phyloP scores from a whole-genome alignment of 2,888 invertebrate genomes.

The Nemurella pictetii region DNA sequence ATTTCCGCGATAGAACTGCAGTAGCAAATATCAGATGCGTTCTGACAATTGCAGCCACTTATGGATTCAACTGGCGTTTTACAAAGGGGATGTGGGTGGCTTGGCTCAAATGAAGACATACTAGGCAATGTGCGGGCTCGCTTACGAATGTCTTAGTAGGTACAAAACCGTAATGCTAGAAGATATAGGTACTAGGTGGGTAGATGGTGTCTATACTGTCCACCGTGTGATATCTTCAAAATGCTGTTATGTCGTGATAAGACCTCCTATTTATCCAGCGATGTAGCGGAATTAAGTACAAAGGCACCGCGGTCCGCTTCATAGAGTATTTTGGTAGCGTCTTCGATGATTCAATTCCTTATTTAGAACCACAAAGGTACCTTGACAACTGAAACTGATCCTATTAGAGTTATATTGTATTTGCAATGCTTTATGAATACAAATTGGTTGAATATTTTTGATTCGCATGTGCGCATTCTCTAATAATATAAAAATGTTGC shows the following conservation, averaged over 20 bases:
- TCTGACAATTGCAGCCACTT: background rate
- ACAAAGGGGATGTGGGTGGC: background rate
- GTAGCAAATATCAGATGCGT: background rate
- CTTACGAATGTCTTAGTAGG: background rate
- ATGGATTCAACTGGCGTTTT: background rate
- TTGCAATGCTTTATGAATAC: background rate
- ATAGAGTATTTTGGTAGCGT: background rate
- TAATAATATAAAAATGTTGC: background rate
- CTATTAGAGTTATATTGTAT: background rate
- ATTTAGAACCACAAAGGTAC: background rate
- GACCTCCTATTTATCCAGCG: no score
- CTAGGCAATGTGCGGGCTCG: background rate
- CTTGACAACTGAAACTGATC: background rate
- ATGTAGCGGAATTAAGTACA: no score
- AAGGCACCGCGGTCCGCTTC: background rate
- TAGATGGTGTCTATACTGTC: no score
- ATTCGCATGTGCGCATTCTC: background rate
- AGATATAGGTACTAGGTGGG: no score
- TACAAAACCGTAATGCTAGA: background rate
- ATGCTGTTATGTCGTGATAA: no score
- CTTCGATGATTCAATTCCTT: background rate
- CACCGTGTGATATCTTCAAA: no score
- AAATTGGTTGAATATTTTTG: background rate
- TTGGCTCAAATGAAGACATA: background rate
- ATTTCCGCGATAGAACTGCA: background rate